Evolutionary conservation across 2,888 invertebrate genomes (phyloP).

Genomic region (Calameuta pallipes): DNA sequence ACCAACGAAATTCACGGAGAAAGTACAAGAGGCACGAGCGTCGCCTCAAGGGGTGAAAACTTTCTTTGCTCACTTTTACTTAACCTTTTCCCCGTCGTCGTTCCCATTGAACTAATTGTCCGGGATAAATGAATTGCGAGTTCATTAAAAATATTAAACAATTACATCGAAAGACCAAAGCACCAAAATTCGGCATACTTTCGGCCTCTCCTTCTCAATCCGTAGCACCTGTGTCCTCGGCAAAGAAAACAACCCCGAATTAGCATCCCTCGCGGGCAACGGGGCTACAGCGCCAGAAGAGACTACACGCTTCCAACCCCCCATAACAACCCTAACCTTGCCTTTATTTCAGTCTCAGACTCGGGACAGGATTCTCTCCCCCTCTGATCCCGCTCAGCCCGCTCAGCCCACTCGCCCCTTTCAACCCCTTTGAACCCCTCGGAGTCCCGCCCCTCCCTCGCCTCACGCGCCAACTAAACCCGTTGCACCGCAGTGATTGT

Average conservation of each 20-base stretch:
- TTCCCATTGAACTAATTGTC: constrained; percentile 10
- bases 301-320: background rate
- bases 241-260: constrained; percentile 24
- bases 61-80: background rate
- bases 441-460: background rate
- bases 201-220: background rate
- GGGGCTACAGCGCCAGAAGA: background rate
- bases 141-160: constrained; percentile 12
- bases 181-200: background rate
- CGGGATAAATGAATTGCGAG: constrained; percentile 15
- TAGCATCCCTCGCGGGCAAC: constrained; percentile 18
- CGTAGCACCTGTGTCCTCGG: constrained; percentile 14
- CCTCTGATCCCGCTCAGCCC: background rate
- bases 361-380: background rate
- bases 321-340: constrained; percentile 18
- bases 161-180: constrained; percentile 6
- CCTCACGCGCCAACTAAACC: background rate
- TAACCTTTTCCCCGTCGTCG: background rate
- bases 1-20: too few species aligned
- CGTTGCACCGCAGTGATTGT: constrained; percentile 18
- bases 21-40: too few species aligned
- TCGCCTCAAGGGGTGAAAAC: too few species aligned
- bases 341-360: constrained; percentile 11
- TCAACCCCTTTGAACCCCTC: too few species aligned
- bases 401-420: too few species aligned